Evolutionary conservation across 2,797 vertebrate species (phyloP), one percentile per base, ranked within the genome.

Genomic region (Gephyroberyx darwinii): DNA sequence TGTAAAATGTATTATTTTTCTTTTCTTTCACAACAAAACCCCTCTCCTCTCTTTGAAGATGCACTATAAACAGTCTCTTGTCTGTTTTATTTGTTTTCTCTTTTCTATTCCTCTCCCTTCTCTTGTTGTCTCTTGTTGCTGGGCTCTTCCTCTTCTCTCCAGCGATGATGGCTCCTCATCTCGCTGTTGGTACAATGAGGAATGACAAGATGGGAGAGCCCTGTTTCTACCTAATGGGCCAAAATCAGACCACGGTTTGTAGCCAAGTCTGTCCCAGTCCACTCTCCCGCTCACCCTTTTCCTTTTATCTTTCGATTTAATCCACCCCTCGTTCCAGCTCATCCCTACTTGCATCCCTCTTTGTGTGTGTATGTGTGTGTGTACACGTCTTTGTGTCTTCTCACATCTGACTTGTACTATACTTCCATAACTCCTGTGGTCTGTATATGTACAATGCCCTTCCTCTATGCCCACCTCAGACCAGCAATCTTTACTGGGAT

Each of bases 221-320:
- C 96, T 98, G 96, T 97, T 98, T 98, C 98, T 98, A 98, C 97
- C 96, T 98, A 95, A 98, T 96, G 96, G 97, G 97, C 96, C 98
- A 98, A 97, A 98, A 98, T 97, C 97, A 99, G 96, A 98, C 96
- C 96, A 99, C 97, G 98, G 98, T 99, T 99, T 98, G 98, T 99
- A 98, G 95, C 93, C 95, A 88, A 94, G 85, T 96, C 95, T 91
- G 92, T 91, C 87, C 83, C 84, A 62, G 65, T 82, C 75, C 84
- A 73, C 79, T 57, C 52, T 52, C 72, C 74, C 61, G 20, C 51
- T 77, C 86, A 78, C 86, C 10, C 63, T 73, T 76, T 75, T 71
- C 72, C 82, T 84, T 76, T 69, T 45, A 57, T 47, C 26, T 16
- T 43, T 50, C 31, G 4, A 60, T 55, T 48, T 39, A 41, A 68